Evolutionary conservation across 2,888 invertebrate species (phyloP), one percentile per base, ranked within the genome.

Genomic region (Tineola bisselliella): DNA sequence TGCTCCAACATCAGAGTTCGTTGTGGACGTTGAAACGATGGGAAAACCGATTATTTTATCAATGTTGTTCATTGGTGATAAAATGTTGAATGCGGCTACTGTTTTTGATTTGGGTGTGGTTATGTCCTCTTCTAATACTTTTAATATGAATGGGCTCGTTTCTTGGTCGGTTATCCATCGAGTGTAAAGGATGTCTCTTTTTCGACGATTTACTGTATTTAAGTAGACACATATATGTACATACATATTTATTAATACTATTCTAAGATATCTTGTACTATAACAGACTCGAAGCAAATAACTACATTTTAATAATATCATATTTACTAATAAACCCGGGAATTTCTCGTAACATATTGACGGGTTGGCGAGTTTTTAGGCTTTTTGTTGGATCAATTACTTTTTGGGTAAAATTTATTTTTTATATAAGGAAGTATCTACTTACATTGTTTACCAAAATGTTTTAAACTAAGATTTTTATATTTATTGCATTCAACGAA

Each of bases 71-170:
- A 71, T 74, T 13, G 73, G 71, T 1, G 77, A 71, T 62, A 74
- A 71, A 64, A 86, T 81, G 63, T 84, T 83, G 12, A 84, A 69
- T 59, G 81, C 84, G 44, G 76, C 68, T 25, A 84, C 65, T 65
- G 71, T 69, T 56, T 74, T 73, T 11, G 69, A 62, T 15, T 62
- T 70, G 11, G 71, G 61, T 38, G 76, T 71, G 58, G 76, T 65
- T 44, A 76, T 48, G 31, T 81, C 82, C 38, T 87, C 87, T 63
- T 87, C 87, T 62, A 84, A 75, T 63, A 87, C 78, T 70, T 86
- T 81, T n/a, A 87, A 83, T 63, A 87, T 69, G 63, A 87, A 87
- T 62, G 71, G 72, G 54, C 80, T 75, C 1, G 76, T 73, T 61
- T 74, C 75, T 64, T 68, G 62, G 65, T 77, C 78, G 30, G 73